Percentiles rank a stretch among this genome's conserved stretches.
phyloP scores from a whole-genome alignment of 2,888 invertebrate species.

The Matsumyia berberina region DNA sequence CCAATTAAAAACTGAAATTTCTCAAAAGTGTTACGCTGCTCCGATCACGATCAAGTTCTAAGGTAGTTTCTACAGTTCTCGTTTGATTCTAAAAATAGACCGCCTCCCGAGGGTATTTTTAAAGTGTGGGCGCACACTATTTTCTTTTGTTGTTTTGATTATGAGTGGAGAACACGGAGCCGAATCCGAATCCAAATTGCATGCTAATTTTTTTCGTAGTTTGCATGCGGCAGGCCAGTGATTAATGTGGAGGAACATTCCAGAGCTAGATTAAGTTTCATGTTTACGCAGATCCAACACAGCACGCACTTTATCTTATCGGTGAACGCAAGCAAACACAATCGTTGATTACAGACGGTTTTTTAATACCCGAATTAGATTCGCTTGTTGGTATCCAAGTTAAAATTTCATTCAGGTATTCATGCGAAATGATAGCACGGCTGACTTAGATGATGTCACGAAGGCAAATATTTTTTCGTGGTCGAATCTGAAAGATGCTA shows the following conservation, averaged over 20 bases:
- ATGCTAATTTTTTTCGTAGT: not conserved
- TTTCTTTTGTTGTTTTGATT: conserved; percentile 4
- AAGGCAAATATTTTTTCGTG: not conserved
- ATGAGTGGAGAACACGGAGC: no score
- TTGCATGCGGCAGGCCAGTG: not conserved
- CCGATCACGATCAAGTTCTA: conserved; percentile 21
- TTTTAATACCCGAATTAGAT: no score
- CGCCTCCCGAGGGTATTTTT: conserved; percentile 2
- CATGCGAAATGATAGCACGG: no score
- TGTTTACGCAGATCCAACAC: conserved; percentile 18
- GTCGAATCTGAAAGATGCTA: not conserved
- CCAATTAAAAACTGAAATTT: conserved; percentile 35
- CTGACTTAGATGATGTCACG: no score
- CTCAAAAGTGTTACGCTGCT: not conserved
- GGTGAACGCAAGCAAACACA: not conserved
- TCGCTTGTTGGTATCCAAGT: no score
- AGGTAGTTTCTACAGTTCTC: conserved; percentile 10
- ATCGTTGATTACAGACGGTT: not conserved
- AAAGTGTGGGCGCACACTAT: conserved; percentile 3
- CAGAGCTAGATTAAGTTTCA: conserved; percentile 14
- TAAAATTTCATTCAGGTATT: no score
- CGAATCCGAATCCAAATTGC: no score
- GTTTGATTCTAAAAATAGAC: conserved; percentile 20
- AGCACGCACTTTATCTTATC: conserved; percentile 21
- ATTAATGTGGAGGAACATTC: conserved; percentile 34